Evolutionary conservation across 37 sponge, comb jelly and placozoan species (phyloP).

Genomic region (Halisarca cf. caerulea): DNA sequence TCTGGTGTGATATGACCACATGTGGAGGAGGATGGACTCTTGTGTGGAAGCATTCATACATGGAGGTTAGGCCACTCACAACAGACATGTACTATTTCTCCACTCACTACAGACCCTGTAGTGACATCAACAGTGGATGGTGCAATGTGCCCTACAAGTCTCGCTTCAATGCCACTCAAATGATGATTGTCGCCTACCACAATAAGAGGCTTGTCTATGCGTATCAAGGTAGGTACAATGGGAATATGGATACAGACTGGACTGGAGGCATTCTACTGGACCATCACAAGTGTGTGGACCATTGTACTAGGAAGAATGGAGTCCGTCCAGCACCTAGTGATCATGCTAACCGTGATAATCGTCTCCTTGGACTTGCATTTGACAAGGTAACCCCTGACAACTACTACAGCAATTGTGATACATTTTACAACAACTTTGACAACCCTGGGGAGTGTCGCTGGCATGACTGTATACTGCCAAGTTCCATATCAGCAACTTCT

Average conservation of each 20-base stretch:
- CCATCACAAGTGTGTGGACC: constrained; percentile 9
- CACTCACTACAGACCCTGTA: background rate
- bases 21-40: constrained; percentile 48
- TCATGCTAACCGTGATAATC: background rate
- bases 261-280: constrained; percentile 30
- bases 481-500: background rate
- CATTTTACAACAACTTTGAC: background rate
- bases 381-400: constrained; percentile 11
- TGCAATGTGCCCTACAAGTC: constrained; percentile 29
- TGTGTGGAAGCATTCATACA: constrained; percentile 33
- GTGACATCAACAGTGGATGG: constrained; percentile 12
- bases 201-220: constrained; percentile 16
- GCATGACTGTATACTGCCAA: constrained; percentile 11
- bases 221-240: constrained; percentile 16
- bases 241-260: constrained; percentile 34
- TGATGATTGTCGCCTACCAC: constrained; percentile 39
- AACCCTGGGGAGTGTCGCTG: constrained; percentile 17
- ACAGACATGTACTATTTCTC: constrained; percentile 37
- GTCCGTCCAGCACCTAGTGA: constrained; percentile 23
- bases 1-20: constrained; percentile 22
- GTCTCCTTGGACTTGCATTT: constrained; percentile 24
- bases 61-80: constrained; percentile 30
- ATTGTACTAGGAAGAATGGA: background rate
- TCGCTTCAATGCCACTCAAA: constrained; percentile 28
- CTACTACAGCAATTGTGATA: constrained; percentile 20